Base-by-base conservation (phyloP, 1,140 invertebrate genomes). In the Lepidurus couesii region DNA sequence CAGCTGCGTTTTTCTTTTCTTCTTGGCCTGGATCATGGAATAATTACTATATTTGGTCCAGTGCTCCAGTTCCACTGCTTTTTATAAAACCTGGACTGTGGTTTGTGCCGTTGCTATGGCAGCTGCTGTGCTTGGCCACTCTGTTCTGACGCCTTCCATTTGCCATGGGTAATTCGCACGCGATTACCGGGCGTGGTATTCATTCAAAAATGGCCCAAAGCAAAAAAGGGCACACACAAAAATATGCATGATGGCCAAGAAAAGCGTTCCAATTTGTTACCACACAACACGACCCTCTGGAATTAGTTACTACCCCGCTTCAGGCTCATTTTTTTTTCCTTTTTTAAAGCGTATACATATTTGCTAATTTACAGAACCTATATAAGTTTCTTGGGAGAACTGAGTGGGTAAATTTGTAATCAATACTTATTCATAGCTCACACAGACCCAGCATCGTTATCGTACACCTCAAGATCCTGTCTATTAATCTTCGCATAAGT, bases 91-190 rank as follows among this genome's bases (percentile, higher is more conserved):
- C 21, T 21, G 4, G n/a, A 34, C 34, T 34, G 34, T 34, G 13
- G 53, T 65, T 65, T 65, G 53, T 65, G 53, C 53, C 53, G 53
- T 65, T 65, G 53, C 53, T 3, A 21, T 65, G 21, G 53, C n/a
- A 65, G 53, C 53, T 65, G 53, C 34, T 34, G 34, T 34, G 53
- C 9, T 65, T 13, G 53, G 13, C 9, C 6, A n/a, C 21, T 16
- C 16, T 13, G 53, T 16, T 9, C 53, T n/a, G 53, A 65, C 53
- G 53, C 53, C 21, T 65, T 65, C 9, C 10, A 47, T 16, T 65
- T n/a, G 53, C 53, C 13, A 65, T 21, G 53, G 53, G 13, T 65
- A 65, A 65, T 65, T 7, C 53, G 53, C 8, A 65, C 53, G 53
- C 53, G 53, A 65, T 65, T 65, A 65, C 53, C 21, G 13, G 53